Evolutionary conservation across 2,797 vertebrate genomes (phyloP).

Genomic region (Scyliorhinus canicula): DNA sequence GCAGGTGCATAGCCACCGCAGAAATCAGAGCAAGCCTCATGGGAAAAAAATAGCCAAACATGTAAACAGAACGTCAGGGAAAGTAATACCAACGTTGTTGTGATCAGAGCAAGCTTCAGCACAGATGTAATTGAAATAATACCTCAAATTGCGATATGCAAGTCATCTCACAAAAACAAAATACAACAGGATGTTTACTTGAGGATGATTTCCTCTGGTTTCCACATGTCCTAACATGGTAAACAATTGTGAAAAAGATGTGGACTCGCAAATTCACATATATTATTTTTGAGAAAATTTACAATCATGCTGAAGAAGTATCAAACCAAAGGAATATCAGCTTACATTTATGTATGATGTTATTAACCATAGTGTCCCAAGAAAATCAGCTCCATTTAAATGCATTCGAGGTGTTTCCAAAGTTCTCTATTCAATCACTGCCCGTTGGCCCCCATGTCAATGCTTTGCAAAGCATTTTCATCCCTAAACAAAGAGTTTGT

Average conservation of each 20-base stretch:
- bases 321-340: not conserved
- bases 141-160: not conserved
- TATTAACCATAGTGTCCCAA: not conserved
- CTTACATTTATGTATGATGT: not conserved
- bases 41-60: not conserved
- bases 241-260: not conserved
- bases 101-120: not conserved
- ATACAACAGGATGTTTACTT: not conserved
- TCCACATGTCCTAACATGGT: not conserved
- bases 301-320: conserved; percentile 6
- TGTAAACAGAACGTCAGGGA: conserved; percentile 11
- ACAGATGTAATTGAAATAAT: not conserved
- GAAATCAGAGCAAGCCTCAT: not conserved
- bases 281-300: not conserved
- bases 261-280: not conserved
- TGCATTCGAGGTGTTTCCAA: conserved; percentile 38
- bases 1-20: not conserved
- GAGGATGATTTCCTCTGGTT: not conserved
- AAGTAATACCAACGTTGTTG: not conserved
- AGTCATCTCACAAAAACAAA: not conserved
- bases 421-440: conserved; percentile 40
- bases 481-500: not conserved
- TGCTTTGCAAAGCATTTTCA: not conserved
- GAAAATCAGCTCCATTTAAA: conserved; percentile 36
- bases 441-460: not conserved